A percentile compares a stretch with the other conserved stretches of the same genome.
Evolutionary conservation across 2,797 vertebrate genomes (phyloP).

Genomic region (Allobates femoralis): DNA sequence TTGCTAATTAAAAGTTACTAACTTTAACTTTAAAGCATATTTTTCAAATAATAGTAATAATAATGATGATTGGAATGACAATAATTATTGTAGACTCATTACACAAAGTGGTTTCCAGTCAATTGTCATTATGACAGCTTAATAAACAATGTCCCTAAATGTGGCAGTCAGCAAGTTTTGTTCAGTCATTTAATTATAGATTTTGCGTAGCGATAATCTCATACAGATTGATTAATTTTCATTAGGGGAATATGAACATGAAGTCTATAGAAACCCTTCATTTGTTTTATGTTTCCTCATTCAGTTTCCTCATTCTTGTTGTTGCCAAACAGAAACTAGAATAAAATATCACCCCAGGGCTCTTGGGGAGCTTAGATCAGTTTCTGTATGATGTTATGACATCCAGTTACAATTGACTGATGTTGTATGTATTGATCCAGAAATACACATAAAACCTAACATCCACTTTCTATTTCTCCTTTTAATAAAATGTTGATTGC

Average conservation of each 20-base stretch:
- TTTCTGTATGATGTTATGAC: background rate
- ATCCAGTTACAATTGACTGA: background rate
- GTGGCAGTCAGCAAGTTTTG: too few relatives aligned
- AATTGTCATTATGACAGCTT: too few relatives aligned
- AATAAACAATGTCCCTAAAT: too few relatives aligned
- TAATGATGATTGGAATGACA: too few relatives aligned
- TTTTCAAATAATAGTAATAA: too few relatives aligned
- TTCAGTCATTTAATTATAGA: background rate
- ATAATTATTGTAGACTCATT: too few relatives aligned
- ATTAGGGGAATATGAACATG: background rate
- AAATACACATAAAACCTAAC: background rate
- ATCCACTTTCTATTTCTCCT: background rate
- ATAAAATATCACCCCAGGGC: background rate
- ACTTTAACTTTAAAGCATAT: too few relatives aligned
- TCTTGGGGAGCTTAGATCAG: constrained; percentile 6
- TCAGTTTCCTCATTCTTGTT: background rate
- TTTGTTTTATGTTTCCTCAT: background rate
- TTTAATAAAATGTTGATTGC: too few relatives aligned
- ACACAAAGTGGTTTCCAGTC: too few relatives aligned
- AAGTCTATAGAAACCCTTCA: background rate
- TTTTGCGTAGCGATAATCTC: background rate
- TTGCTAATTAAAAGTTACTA: too few relatives aligned
- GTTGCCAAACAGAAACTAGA: background rate
- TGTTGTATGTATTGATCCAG: background rate
- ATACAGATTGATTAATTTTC: background rate